These are phyloP conservation scores for Xenopus borealis DNA, from an alignment of 2,113 vertebrate genomes.

Conservation along the genomic window DNA sequence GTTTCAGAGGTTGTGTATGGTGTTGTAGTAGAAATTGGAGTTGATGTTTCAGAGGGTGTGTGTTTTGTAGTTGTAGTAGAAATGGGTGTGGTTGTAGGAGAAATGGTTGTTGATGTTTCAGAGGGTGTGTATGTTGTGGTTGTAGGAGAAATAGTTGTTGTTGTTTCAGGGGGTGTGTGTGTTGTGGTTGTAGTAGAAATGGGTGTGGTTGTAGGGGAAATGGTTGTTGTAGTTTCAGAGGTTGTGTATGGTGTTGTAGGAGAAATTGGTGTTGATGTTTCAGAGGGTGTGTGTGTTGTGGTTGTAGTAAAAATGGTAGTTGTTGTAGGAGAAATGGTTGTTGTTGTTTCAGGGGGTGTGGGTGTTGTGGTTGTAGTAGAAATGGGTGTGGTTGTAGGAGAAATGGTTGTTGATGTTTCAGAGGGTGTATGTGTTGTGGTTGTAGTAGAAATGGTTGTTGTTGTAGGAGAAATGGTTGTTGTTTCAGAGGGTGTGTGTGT, in stretches of 20 bases:
- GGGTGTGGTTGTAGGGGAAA: too few species aligned
- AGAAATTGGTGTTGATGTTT: neutral
- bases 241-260: neutral
- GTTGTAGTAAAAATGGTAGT: slow-evolving; percentile 12
- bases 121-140: neutral
- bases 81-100: slow-evolving; percentile 1
- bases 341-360: too few species aligned
- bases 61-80: neutral
- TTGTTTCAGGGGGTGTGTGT: neutral
- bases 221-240: neutral
- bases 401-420: too few species aligned
- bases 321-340: neutral
- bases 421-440: neutral
- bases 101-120: slow-evolving; percentile 18
- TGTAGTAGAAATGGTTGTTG: too few species aligned
- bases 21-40: neutral
- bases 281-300: neutral
- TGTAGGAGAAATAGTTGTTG: too few species aligned
- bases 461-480: neutral
- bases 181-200: neutral
- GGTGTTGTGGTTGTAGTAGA: too few species aligned
- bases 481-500: neutral
- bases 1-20: neutral
- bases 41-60: neutral
- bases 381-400: too few species aligned